Percentiles rank a stretch among this genome's conserved stretches.
phyloP scores from a whole-genome alignment of 2,113 vertebrate species.

The Ornithorhynchus anatinus region DNA sequence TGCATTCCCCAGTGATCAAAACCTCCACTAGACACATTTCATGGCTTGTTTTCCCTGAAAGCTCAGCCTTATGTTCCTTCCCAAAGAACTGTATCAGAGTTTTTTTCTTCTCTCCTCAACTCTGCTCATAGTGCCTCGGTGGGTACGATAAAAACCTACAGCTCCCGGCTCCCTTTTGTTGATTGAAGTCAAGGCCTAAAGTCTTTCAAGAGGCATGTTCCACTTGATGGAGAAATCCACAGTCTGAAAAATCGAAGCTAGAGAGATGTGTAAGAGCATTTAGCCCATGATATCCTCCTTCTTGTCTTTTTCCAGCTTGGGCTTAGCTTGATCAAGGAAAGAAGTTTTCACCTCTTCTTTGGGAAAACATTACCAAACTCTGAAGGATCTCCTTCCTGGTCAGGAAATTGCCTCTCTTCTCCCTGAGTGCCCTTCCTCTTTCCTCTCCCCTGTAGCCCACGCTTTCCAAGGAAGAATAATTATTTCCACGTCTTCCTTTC shows the following conservation, averaged over 20 bases:
- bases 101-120: constrained; percentile 16
- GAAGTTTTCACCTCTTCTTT: background rate
- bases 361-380: background rate
- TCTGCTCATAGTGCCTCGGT: background rate
- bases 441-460: no score
- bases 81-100: background rate
- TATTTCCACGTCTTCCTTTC: no score
- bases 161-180: background rate
- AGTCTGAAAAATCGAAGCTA: background rate
- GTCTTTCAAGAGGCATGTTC: background rate
- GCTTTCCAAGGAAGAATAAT: no score
- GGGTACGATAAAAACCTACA: constrained; percentile 7
- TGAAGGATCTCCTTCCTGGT: background rate
- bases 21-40: background rate
- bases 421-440: no score
- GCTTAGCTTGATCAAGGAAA: background rate
- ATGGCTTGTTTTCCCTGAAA: constrained; percentile 29
- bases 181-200: no score
- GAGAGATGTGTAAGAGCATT: background rate
- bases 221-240: background rate
- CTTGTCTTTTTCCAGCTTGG: background rate
- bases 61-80: constrained; percentile 30
- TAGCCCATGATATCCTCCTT: background rate
- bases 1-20: background rate
- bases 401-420: no score